Base-by-base conservation (phyloP, 2,113 vertebrate genomes). In the Poicephalus gulielmi region DNA sequence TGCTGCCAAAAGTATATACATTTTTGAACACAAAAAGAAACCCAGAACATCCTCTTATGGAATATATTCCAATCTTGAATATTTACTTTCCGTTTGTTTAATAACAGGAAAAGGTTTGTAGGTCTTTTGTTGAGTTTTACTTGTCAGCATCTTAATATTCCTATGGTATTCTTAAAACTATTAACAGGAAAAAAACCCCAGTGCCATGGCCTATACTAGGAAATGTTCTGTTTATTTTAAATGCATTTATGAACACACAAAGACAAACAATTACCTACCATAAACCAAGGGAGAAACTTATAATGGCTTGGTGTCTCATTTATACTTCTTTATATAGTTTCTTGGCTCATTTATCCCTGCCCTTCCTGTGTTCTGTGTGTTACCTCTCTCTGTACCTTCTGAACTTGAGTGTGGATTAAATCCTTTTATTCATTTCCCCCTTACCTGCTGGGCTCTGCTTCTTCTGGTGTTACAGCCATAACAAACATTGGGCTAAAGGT, bases 31-130 rank as follows among this genome's bases (percentile, higher is more conserved):
- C 88, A 86, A 94, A 97, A 98, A 92, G 85, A 96, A 46, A 33
- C 5, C 23, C 86, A 94, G 95, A 98, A 98, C 98, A 98, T 98
- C 98, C 98, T 98, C 97, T 98, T 97, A 93, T 82, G 95, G 98
- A 98, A 97, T 97, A 96, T 94, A 97, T 98, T 97, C 96, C 96
- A 94, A 90, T 97, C 96, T 96, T 86, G 94, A 97, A 95, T 98
- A 98, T 98, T 98, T 98, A 96, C 94, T 98, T 98, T 98, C 98
- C 98, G 96, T 97, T 98, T 97, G 96, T 98, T 98, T 98, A 98
- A 98, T 97, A 98, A 98, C 98, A 98, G 98, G 98, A 98, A 98
- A 97, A 98, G 97, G 88, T 97, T 98, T 96, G 95, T 95, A 96
- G 95, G 82, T 96, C 95, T 96, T 98, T 97, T 98, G 97, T 97